These are phyloP conservation scores for Synergus umbraculus DNA, from an alignment of 2,888 invertebrate genomes.

Conservation along the genomic window DNA sequence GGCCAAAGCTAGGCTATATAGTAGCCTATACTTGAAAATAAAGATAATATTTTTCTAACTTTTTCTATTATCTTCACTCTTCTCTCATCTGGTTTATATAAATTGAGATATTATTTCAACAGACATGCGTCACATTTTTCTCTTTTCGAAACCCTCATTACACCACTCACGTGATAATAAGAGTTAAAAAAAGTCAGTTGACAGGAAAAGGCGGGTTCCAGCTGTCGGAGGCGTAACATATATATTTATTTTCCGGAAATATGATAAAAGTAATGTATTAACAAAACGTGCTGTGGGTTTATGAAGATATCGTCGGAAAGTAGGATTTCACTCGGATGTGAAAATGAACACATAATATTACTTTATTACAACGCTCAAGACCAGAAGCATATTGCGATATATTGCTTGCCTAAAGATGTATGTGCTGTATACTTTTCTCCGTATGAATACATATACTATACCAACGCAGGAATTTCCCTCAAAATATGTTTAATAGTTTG, in stretches of 20 bases:
- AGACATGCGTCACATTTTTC: background rate
- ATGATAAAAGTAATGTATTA: background rate
- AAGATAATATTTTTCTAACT: background rate
- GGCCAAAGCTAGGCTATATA: no score
- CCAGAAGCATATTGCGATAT: background rate
- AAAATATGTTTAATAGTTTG: background rate
- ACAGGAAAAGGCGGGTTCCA: background rate
- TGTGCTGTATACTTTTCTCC: background rate
- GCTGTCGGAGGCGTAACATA: background rate
- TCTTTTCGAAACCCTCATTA: background rate
- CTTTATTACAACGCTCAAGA: slow-evolving; percentile 2
- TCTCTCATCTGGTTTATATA: background rate
- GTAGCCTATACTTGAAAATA: no score
- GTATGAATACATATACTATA: background rate
- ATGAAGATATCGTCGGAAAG: background rate
- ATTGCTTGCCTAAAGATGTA: background rate
- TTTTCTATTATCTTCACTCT: background rate
- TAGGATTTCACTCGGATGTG: background rate
- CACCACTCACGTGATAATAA: background rate
- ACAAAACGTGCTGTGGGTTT: background rate
- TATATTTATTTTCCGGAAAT: background rate
- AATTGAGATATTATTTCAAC: background rate
- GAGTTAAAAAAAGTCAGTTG: background rate
- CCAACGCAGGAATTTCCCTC: background rate
- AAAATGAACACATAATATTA: background rate